Conservation (phyloP, 2,888 invertebrate species). For the Drosophila affinis region DNA sequence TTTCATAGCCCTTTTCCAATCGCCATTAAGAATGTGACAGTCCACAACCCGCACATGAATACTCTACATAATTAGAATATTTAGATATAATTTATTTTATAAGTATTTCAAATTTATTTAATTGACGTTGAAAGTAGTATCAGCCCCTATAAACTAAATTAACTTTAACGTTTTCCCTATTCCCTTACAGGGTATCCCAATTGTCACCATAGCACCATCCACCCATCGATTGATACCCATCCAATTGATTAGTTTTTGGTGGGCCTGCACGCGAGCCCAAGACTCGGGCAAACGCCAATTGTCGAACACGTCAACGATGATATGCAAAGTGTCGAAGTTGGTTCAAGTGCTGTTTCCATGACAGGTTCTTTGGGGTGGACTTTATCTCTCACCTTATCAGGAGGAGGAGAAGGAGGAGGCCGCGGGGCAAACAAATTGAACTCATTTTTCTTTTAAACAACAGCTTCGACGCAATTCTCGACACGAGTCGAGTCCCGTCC, state of each 20-base stretch:
- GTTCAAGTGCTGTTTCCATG: conserved; percentile 25
- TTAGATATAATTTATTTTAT: too few species aligned
- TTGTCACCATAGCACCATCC: background rate
- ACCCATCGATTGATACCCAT: conserved; percentile 1
- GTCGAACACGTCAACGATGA: conserved; percentile 50
- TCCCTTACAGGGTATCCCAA: background rate
- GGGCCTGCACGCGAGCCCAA: background rate
- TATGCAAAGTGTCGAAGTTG: conserved; percentile 72
- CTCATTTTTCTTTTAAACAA: conserved; percentile 70
- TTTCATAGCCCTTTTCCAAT: too few species aligned
- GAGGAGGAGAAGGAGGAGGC: conserved; percentile 1
- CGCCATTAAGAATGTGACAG: too few species aligned
- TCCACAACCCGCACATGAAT: too few species aligned
- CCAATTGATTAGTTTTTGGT: conserved; percentile 61
- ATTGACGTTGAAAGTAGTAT: background rate
- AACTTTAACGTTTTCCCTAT: background rate
- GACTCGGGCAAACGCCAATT: conserved; percentile 50
- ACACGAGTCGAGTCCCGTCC: conserved; percentile 30
- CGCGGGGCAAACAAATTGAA: conserved; percentile 67
- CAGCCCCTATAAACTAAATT: background rate
- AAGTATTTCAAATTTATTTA: background rate
- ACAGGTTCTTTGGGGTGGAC: conserved; percentile 14
- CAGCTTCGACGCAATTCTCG: conserved; percentile 66
- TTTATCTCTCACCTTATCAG: conserved; percentile 59
- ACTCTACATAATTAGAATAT: too few species aligned